Base-by-base conservation (phyloP, 2,888 invertebrate species). In the Mythimna pallens region DNA sequence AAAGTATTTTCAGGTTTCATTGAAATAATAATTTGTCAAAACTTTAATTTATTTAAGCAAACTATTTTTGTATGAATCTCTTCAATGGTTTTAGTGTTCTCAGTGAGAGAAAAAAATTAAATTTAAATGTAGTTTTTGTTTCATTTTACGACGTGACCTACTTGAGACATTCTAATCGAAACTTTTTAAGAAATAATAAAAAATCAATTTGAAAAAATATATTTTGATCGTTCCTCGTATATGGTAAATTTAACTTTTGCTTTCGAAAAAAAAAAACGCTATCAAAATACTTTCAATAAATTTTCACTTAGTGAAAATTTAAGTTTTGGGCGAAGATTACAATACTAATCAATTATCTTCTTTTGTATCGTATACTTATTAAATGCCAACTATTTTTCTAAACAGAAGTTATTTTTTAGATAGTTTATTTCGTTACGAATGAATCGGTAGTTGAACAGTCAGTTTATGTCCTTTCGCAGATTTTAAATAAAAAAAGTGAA, bases 181-280 rank as follows among this genome's bases (percentile, higher is more conserved):
- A 34, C 14, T 22, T 40, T 43, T 22, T 4, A 43, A 22, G 6
- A 30, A 50, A 34, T 17, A 57, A 22, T 43, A 22, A 25, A 10
- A 22, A 59, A 3, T 7, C 1, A 14, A 34, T 43, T 12, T 12
- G 9, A 52, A 22, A 40, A 43, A 50, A 55, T 61, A 66, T 22
- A 79, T 87, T 89, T 87, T 88, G 87, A 88, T 92, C 87, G 87
- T 83, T 88, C 74, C 87, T 90, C 86, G 81, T 85, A 70, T 83
- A 83, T 79, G 78, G 70, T 74, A 50, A 65, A 78, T 64, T 70
- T 65, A 65, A 50, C 72, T 80, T 74, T 65, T 58, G 83, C 84
- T 87, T 88, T 65, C 73, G 73, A 76, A 77, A 65, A 77, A 81
- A 30, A 83, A 68, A 75, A 74, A 64, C 66, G 77, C 76, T 82